These are phyloP conservation scores for Leptodactylus fuscus DNA, from an alignment of 2,113 vertebrate genomes.

Conservation along the genomic window DNA sequence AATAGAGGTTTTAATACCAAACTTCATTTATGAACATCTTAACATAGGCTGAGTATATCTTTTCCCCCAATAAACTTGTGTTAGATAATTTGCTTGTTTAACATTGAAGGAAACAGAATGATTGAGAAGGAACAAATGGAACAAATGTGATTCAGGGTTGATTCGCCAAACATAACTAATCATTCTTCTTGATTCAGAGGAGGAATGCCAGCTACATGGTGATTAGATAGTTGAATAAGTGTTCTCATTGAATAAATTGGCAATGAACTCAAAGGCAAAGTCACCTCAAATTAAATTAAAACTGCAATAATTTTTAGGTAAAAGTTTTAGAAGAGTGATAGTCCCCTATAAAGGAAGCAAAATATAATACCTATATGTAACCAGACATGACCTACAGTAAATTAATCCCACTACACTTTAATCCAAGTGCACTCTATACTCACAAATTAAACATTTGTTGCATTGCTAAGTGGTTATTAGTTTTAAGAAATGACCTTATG, in stretches of 20 bases:
- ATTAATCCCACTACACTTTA: neutral
- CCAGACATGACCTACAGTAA: slow-evolving; percentile 1
- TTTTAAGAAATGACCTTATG: no score
- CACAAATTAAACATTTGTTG: neutral
- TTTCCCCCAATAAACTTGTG: neutral
- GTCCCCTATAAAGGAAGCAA: neutral
- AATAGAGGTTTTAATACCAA: no score
- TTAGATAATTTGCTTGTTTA: neutral
- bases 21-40: no score
- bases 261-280: slow-evolving; percentile 20
- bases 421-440: neutral
- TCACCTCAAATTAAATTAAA: slow-evolving; percentile 40
- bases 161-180: slow-evolving; percentile 26
- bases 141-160: slow-evolving; percentile 3
- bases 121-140: neutral
- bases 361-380: no score
- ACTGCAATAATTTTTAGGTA: slow-evolving; percentile 26
- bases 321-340: neutral
- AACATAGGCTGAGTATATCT: no score
- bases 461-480: neutral
- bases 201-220: slow-evolving; percentile 9
- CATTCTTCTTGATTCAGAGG: slow-evolving; percentile 31
- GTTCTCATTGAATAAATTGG: slow-evolving; percentile 31
- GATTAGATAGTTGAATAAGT: slow-evolving; percentile 35
- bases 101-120: neutral